Conservation (phyloP, 2,113 vertebrate species). For the Dendropsophus ebraccatus region DNA sequence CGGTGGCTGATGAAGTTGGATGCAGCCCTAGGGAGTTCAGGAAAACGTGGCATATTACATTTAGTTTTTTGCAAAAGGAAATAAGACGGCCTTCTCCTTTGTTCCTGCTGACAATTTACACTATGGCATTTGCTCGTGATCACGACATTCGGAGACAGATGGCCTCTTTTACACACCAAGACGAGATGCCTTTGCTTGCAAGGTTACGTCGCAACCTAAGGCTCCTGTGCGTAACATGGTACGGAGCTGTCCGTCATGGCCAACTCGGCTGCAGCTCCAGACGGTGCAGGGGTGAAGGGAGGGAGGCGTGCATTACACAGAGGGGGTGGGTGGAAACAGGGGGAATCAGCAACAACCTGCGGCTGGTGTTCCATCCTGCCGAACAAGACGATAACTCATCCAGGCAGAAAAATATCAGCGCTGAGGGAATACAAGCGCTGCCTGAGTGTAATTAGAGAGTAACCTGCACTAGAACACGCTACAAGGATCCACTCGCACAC, state of each 20-base stretch:
- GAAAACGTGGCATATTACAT: too few species aligned
- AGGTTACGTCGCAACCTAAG: not conserved
- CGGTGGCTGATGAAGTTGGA: too few species aligned
- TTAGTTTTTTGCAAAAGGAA: not conserved
- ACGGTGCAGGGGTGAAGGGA: conserved; percentile 24
- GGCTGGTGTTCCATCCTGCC: conserved; percentile 86
- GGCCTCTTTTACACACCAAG: not conserved
- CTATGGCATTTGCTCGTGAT: not conserved
- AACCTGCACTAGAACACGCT: conserved; percentile 81
- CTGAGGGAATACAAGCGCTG: conserved; percentile 89
- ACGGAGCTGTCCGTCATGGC: conserved; percentile 16
- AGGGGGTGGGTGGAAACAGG: conserved; percentile 1
- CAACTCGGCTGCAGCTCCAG: conserved; percentile 3
- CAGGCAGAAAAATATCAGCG: conserved; percentile 95
- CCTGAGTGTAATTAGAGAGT: conserved; percentile 95
- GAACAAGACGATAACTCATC: conserved; percentile 89
- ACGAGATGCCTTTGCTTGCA: not conserved
- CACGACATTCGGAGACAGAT: not conserved
- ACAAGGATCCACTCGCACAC: conserved; percentile 40
- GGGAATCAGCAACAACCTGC: conserved; percentile 71
- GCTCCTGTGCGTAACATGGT: not conserved
- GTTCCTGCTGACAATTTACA: not conserved
- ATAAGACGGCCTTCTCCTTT: not conserved
- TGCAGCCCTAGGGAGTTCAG: too few species aligned
- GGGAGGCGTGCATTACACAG: conserved; percentile 55